A percentile compares a stretch with the other conserved stretches of the same genome.
phyloP scores from a whole-genome alignment of 2,888 invertebrate genomes.

The Teleogryllus oceanicus region DNA sequence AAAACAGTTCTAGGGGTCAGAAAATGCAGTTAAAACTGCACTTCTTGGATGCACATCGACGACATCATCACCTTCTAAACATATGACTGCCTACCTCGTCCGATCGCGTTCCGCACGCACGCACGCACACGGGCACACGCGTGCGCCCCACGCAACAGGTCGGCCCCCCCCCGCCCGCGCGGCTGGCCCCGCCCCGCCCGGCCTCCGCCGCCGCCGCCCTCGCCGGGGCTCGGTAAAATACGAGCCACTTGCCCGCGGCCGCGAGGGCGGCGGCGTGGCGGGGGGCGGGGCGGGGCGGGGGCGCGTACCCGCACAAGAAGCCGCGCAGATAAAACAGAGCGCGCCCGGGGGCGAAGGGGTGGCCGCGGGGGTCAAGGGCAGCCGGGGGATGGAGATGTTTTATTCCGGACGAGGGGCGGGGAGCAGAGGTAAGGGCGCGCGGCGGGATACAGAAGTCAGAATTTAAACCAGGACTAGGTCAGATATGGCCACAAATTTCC shows the following conservation, averaged over 20 bases:
- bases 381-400: slow-evolving; percentile 1
- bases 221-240: slow-evolving; percentile 30
- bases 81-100: no score
- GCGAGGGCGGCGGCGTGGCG: not conserved
- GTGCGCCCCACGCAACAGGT: not conserved
- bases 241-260: slow-evolving; percentile 34
- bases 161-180: not conserved
- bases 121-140: not conserved
- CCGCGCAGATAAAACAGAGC: slow-evolving; percentile 9
- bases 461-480: not conserved
- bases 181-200: not conserved
- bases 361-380: not conserved
- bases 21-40: no score
- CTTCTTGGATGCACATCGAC: no score
- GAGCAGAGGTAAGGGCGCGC: no score
- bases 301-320: slow-evolving; percentile 18
- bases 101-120: not conserved
- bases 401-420: not conserved
- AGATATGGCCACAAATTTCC: not conserved
- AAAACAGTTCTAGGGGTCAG: no score
- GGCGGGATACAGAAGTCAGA: slow-evolving; percentile 9
- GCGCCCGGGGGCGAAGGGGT: slow-evolving; percentile 5
- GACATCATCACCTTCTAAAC: no score
- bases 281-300: not conserved
- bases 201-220: not conserved